Conservation (phyloP, 2,113 vertebrate genomes). For the Mastomys coucha region DNA sequence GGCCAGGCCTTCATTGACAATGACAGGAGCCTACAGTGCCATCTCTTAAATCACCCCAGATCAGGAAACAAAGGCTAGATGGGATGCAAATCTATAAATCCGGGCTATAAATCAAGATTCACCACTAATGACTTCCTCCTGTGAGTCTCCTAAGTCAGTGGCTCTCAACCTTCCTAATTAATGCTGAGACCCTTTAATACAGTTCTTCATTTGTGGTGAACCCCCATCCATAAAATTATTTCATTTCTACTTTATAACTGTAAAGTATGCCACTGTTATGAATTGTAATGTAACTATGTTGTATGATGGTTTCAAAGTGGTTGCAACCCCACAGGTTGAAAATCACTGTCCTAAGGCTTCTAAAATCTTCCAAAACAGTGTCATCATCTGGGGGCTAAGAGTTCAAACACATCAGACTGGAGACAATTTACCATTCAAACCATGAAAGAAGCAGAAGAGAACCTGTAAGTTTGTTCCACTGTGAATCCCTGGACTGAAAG, state of each 20-base stretch:
- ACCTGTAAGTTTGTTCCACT: accelerated
- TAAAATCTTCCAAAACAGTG: background rate
- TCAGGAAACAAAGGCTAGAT: background rate
- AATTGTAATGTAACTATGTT: too few species aligned
- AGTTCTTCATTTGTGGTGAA: too few species aligned
- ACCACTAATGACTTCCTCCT: background rate
- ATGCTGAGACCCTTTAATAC: too few species aligned
- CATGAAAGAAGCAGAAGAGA: too few species aligned
- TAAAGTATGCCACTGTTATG: too few species aligned
- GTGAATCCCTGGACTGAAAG: background rate
- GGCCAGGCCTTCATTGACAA: too few species aligned
- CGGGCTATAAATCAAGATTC: background rate
- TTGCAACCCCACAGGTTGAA: too few species aligned
- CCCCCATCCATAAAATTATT: too few species aligned
- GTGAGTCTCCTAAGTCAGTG: background rate
- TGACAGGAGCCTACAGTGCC: background rate
- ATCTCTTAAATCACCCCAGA: background rate
- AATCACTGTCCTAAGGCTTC: too few species aligned
- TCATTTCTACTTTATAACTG: too few species aligned
- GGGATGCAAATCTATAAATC: background rate
- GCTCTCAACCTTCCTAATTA: too few species aligned
- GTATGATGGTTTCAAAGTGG: too few species aligned
- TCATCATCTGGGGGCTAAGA: background rate
- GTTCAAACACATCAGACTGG: background rate
- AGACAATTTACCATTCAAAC: background rate